Conservation (phyloP, 2,113 vertebrate genomes). For the Dromiciops gliroides region DNA sequence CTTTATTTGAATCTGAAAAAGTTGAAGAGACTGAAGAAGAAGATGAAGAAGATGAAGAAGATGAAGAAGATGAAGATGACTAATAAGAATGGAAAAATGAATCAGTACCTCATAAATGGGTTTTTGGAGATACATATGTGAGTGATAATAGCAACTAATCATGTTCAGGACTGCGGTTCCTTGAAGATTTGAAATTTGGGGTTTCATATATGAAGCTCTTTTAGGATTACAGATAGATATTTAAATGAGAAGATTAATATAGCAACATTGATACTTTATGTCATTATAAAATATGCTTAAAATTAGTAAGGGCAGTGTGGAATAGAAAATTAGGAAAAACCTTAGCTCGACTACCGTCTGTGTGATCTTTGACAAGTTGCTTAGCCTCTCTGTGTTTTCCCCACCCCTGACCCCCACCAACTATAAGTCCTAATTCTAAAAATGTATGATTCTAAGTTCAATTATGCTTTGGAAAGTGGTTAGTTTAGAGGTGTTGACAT, state of each 20-base stretch:
- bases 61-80: constrained; percentile 83
- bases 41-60: constrained; percentile 85
- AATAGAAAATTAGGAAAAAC: background rate
- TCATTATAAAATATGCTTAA: background rate
- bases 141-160: background rate
- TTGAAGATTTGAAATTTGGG: constrained; percentile 33
- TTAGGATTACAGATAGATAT: background rate
- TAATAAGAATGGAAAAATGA: background rate
- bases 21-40: constrained; percentile 85
- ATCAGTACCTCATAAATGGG: background rate
- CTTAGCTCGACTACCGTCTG: background rate
- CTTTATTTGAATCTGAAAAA: constrained; percentile 82
- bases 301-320: background rate
- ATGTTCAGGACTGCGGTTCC: background rate
- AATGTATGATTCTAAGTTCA: background rate
- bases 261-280: background rate
- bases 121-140: background rate
- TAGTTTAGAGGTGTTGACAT: background rate
- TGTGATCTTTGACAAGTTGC: background rate
- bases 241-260: background rate
- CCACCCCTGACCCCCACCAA: no score
- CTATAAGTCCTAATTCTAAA: background rate
- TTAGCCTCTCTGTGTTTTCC: background rate
- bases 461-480: background rate
- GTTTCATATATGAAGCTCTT: constrained; percentile 4